phyloP scores from a whole-genome alignment of 2,797 vertebrate species.

The Propithecus deckenii region DNA sequence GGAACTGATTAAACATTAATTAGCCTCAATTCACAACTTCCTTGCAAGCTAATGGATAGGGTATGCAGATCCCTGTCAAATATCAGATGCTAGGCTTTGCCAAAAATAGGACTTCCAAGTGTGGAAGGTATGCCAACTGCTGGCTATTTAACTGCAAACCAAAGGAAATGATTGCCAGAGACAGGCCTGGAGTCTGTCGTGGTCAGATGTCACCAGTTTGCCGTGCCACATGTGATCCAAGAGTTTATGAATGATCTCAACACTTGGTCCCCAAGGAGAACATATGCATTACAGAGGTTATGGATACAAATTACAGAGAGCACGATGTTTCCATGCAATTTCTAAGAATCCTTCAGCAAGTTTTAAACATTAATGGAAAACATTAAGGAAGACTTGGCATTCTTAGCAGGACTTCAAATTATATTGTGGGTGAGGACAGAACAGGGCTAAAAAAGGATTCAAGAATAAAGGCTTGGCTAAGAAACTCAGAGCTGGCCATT shows the following conservation, averaged over 20 bases:
- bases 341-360: conserved; percentile 49
- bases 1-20: conserved; percentile 79
- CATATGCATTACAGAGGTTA: conserved; percentile 79
- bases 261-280: conserved; percentile 38
- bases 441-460: conserved; percentile 21
- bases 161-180: conserved; percentile 36
- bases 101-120: conserved; percentile 51
- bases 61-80: conserved; percentile 62
- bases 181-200: conserved; percentile 56
- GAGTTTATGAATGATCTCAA: conserved; percentile 65
- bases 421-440: conserved; percentile 54
- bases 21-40: conserved; percentile 63
- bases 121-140: conserved; percentile 56
- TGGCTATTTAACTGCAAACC: conserved; percentile 39
- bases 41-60: background rate
- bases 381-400: conserved; percentile 52
- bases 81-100: conserved; percentile 50
- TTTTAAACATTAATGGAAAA: conserved; percentile 45
- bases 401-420: conserved; percentile 56
- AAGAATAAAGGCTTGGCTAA: conserved; percentile 61
- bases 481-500: conserved; percentile 27
- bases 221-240: background rate
- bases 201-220: conserved; percentile 69
- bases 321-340: background rate
- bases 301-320: conserved; percentile 21